These are phyloP conservation scores for Antheraea assamensis DNA, from an alignment of 2,888 invertebrate species.

Conservation along the genomic window DNA sequence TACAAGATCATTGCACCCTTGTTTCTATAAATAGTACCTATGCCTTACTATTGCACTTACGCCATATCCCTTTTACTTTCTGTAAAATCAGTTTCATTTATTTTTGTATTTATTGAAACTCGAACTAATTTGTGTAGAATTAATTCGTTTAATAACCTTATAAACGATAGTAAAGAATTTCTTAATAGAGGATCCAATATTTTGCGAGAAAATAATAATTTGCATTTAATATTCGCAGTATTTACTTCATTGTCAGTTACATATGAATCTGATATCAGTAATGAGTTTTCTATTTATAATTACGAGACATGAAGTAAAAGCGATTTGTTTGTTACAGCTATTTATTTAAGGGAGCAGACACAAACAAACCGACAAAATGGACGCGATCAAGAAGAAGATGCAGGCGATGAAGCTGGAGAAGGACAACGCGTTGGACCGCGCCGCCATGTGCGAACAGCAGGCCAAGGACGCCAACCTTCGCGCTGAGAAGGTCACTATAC, in stretches of 20 bases:
- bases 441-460: constrained; percentile 98
- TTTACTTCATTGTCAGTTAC: background rate
- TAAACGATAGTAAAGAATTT: background rate
- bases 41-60: constrained; percentile 32
- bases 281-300: background rate
- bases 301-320: background rate
- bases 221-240: background rate
- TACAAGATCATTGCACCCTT: constrained; percentile 63
- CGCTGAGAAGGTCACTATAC: constrained; percentile 87
- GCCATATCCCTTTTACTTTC: constrained; percentile 24
- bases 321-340: constrained; percentile 49
- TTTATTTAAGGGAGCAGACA: constrained; percentile 66
- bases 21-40: constrained; percentile 55
- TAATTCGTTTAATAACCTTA: background rate
- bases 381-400: constrained; percentile 99
- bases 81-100: constrained; percentile 26
- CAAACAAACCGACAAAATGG: constrained; percentile 91
- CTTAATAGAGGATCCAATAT: background rate
- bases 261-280: background rate
- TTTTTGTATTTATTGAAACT: background rate
- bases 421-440: constrained; percentile 99
- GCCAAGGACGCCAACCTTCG: constrained; percentile 95
- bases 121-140: background rate
- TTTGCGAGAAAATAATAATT: background rate
- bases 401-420: constrained; percentile 99